These are phyloP conservation scores for Leptopilina myrica DNA, from an alignment of 2,888 invertebrate genomes.

Conservation along the genomic window DNA sequence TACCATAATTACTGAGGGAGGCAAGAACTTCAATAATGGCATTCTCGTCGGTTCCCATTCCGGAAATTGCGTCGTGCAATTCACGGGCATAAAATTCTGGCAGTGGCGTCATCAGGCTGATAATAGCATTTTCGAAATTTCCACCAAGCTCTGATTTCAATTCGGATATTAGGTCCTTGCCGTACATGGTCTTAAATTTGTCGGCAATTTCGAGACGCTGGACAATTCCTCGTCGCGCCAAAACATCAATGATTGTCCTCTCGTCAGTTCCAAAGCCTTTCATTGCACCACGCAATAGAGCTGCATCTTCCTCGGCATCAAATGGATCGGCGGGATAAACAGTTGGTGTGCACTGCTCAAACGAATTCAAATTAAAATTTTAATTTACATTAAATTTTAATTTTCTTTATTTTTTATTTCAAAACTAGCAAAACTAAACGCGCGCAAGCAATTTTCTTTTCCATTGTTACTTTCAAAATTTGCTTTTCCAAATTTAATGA, in stretches of 20 bases:
- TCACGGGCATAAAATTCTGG: constrained; percentile 91
- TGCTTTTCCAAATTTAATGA: no score
- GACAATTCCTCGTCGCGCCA: constrained; percentile 88
- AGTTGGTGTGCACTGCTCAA: constrained; percentile 84
- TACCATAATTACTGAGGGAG: constrained; percentile 90
- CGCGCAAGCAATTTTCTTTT: no score
- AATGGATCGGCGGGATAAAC: constrained; percentile 87
- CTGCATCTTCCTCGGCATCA: constrained; percentile 88
- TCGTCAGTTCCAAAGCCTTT: constrained; percentile 96
- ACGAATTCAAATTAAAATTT: constrained; percentile 46
- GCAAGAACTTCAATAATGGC: constrained; percentile 93
- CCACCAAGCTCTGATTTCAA: constrained; percentile 93
- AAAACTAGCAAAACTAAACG: no score
- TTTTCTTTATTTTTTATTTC: no score
- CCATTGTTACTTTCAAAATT: no score
- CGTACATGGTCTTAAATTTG: constrained; percentile 91
- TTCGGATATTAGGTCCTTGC: constrained; percentile 90
- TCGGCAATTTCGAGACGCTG: constrained; percentile 91
- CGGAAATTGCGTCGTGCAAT: constrained; percentile 89
- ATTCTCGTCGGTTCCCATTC: constrained; percentile 80
- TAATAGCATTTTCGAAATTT: constrained; percentile 89
- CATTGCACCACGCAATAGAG: constrained; percentile 91
- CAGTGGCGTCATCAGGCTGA: constrained; percentile 91
- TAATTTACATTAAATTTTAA: no score
- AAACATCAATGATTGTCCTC: constrained; percentile 89